Percentiles rank a stretch among this genome's conserved stretches.
Conservation (phyloP, 2,797 vertebrate species). For the Euphonia xanthogaster region DNA sequence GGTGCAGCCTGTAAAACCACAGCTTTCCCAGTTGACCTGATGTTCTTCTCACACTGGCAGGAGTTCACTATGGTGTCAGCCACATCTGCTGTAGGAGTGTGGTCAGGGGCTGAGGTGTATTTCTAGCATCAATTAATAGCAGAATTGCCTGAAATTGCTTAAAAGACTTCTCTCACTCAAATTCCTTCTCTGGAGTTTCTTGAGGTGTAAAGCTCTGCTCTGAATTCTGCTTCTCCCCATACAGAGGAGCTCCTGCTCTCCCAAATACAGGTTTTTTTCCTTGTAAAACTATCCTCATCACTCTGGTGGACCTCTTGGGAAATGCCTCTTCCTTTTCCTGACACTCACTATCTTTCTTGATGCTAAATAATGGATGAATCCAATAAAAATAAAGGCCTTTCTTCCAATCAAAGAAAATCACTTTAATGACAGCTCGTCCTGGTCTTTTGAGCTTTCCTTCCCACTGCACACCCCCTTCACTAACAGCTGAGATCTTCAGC, state of each 20-base stretch:
- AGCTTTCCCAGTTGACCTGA: not conserved
- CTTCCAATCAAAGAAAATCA: slow-evolving; percentile 24
- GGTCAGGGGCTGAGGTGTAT: not conserved
- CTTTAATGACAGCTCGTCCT: not conserved
- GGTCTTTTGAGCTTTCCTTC: slow-evolving; percentile 1
- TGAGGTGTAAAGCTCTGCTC: not conserved
- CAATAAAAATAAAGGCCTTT: slow-evolving; percentile 1
- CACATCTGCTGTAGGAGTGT: not conserved
- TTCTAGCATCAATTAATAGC: not conserved
- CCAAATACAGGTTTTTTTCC: not conserved
- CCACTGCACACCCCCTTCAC: not conserved
- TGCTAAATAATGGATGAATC: slow-evolving; percentile 27
- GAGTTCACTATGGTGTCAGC: not conserved
- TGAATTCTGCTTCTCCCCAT: not conserved
- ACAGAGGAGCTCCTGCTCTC: not conserved
- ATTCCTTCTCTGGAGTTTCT: not conserved
- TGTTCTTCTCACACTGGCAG: not conserved
- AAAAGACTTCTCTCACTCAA: not conserved
- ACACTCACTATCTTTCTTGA: not conserved
- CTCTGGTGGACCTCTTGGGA: not conserved
- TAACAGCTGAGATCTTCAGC: not conserved
- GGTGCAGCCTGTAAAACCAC: not conserved
- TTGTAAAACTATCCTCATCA: not conserved
- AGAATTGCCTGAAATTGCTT: not conserved
- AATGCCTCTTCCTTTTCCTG: slow-evolving; percentile 9